These are phyloP conservation scores for Procavia capensis DNA, from an alignment of 2,113 vertebrate genomes.

Conservation along the genomic window DNA sequence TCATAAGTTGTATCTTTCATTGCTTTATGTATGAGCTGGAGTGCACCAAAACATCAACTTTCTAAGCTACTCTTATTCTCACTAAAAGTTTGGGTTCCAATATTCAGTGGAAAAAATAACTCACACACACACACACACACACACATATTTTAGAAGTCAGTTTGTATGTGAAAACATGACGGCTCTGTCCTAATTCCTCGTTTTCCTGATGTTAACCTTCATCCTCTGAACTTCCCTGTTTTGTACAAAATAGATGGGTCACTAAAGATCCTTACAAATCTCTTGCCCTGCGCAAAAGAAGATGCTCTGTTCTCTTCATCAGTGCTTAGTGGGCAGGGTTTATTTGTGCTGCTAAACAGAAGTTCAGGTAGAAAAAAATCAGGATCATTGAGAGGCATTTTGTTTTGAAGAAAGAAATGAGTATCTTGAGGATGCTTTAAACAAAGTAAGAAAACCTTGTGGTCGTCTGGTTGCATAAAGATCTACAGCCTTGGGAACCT, in stretches of 20 bases:
- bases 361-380: background rate
- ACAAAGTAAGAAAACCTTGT: background rate
- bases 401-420: background rate
- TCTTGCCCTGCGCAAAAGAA: too few species aligned
- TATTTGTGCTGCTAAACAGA: background rate
- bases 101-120: background rate
- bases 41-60: background rate
- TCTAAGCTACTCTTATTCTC: background rate
- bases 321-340: background rate
- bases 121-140: too few species aligned
- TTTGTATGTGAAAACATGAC: background rate
- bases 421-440: background rate
- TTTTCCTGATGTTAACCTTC: background rate
- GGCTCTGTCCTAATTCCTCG: background rate
- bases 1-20: background rate
- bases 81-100: background rate
- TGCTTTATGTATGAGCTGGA: background rate
- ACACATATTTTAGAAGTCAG: background rate
- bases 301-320: rapidly evolving
- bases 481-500: background rate
- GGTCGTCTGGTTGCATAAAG: background rate
- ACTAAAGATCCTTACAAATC: background rate
- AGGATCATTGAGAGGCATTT: background rate
- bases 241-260: background rate
- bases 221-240: background rate